A percentile compares a stretch with the other conserved stretches of the same genome.
phyloP scores from a whole-genome alignment of 2,113 vertebrate genomes.

The Semicossyphus pulcher region DNA sequence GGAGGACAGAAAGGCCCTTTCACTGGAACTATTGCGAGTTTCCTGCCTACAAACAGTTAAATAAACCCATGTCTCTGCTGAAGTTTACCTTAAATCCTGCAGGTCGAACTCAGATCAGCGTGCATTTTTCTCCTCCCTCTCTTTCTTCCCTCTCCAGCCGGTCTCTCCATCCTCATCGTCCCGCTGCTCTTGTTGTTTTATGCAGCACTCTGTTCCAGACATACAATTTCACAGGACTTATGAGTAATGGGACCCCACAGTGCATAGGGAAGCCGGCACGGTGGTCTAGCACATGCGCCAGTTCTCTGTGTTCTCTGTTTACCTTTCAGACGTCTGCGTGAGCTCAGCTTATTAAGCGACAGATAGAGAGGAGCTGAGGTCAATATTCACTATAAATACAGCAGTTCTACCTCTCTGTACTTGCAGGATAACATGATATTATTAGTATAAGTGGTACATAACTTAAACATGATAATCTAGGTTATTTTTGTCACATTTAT shows the following conservation, averaged over 20 bases:
- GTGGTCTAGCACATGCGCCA: conserved; percentile 38
- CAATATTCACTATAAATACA: neutral
- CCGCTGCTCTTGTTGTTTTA: conserved; percentile 34
- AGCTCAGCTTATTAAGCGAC: conserved; percentile 5
- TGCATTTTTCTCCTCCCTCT: neutral
- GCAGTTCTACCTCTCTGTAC: neutral
- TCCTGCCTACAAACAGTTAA: conserved; percentile 13
- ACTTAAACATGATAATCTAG: neutral
- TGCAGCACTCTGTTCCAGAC: conserved; percentile 26
- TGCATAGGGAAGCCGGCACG: conserved; percentile 19
- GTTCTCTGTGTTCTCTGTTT: conserved; percentile 24
- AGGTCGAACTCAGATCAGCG: neutral
- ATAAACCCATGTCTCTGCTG: neutral
- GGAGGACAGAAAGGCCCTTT: conserved; percentile 38
- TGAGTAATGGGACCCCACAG: conserved; percentile 28
- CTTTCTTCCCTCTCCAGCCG: neutral
- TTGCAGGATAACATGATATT: neutral
- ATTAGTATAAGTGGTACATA: neutral
- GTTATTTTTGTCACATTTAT: too few relatives aligned
- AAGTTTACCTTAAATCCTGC: conserved; percentile 7
- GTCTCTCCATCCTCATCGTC: neutral
- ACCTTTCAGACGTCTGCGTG: conserved; percentile 16
- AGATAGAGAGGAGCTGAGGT: neutral
- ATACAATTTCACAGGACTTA: conserved; percentile 32
- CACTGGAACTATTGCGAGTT: conserved; percentile 4